Evolutionary conservation across 2,797 vertebrate genomes (phyloP), one percentile per base, ranked within the genome.

Genomic region (Sebastolobus altivelis): DNA sequence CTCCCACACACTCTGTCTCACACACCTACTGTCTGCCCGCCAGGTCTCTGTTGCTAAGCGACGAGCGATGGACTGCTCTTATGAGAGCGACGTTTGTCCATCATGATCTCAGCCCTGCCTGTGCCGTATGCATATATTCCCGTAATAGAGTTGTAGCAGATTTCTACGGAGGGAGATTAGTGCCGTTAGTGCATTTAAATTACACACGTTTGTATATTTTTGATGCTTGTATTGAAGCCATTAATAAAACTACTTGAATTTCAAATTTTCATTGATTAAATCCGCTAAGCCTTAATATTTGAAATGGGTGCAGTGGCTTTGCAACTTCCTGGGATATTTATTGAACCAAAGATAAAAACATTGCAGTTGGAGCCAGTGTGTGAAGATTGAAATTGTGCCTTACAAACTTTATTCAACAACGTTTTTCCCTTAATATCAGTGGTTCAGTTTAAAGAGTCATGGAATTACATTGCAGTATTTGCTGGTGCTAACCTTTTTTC

Each of bases 41-140:
- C 94, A 94, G 94, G 93, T 95, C 94, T 95, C 92, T 96, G 96
- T 96, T 96, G 96, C 96, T 96, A 96, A 89, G 96, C 94, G 91
- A 96, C 96, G 92, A 83, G 91, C 77, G 80, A 92, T 94, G 94
- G 92, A 94, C 93, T 94, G 94, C 93, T 95, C 93, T 94, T 95
- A 91, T 90, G 92, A 94, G 90, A 93, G 93, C 88, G 91, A 94
- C 92, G 88, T 94, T 95, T 95, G 94, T 96, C 94, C 93, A 83
- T 92, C 89, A 88, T 93, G 87, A 92, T 91, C 94, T 94, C 81
- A 82, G 92, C 67, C 77, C 84, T 71, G 73, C 35, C 55, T 58
- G 29, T 70, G 74, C 73, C 4, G 14, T 61, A 67, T 35, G 40
- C 80, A 40, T 33, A 38, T 12, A 9, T 56, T 25, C n/a, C 62